Evolutionary conservation across 2,888 invertebrate species (phyloP).

Genomic region (Psylliodes chrysocephalus): DNA sequence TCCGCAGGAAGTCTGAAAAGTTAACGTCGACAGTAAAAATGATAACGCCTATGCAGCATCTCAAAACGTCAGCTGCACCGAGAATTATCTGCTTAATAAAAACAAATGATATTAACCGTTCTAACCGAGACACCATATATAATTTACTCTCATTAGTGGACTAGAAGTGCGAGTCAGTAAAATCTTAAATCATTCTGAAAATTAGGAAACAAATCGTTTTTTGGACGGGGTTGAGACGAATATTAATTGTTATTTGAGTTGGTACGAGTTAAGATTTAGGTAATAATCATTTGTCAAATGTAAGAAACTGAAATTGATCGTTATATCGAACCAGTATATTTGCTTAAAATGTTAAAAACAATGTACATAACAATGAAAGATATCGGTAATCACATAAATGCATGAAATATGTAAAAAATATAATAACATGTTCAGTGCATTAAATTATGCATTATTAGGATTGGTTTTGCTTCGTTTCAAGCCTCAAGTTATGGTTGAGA

Average conservation of each 20-base stretch:
- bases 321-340: no score
- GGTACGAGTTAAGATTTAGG: no score
- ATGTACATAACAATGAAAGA: no score
- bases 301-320: no score
- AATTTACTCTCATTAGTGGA: constrained; percentile 11
- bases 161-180: background rate
- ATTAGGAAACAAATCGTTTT: background rate
- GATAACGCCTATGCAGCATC: constrained; percentile 5
- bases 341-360: no score
- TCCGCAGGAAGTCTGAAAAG: constrained; percentile 1
- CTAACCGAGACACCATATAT: constrained; percentile 5
- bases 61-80: background rate
- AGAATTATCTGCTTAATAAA: constrained; percentile 17
- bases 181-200: background rate
- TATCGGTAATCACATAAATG: no score
- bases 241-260: background rate
- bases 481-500: no score
- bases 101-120: constrained; percentile 7
- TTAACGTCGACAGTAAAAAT: constrained; percentile 12
- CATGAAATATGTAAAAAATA: no score
- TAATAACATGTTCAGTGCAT: no score
- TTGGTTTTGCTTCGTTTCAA: no score
- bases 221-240: background rate
- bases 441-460: no score
- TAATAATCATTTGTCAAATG: no score